These are phyloP conservation scores for Mythimna ferrago DNA, from an alignment of 2,888 invertebrate genomes.

Conservation along the genomic window DNA sequence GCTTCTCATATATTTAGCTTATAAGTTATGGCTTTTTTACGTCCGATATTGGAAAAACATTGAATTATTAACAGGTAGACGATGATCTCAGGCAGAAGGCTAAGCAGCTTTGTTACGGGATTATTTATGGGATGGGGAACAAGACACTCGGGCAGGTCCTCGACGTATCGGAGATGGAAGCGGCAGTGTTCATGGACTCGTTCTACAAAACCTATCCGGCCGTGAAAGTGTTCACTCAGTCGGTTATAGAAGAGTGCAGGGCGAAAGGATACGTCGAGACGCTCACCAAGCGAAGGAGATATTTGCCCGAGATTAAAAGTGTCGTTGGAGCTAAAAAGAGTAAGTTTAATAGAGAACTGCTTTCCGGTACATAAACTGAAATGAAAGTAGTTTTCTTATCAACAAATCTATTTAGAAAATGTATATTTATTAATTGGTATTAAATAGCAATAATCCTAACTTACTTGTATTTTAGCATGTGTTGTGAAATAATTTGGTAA, in stretches of 20 bases:
- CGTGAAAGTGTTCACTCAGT: conserved; percentile 91
- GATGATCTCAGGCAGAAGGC: conserved; percentile 95
- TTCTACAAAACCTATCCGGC: conserved; percentile 95
- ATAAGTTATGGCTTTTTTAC: neutral
- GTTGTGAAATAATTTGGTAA: neutral
- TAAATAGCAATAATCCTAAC: neutral
- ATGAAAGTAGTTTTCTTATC: neutral
- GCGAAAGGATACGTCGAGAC: conserved; percentile 96
- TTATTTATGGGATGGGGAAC: conserved; percentile 99
- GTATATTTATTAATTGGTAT: neutral
- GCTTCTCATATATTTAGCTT: conserved; percentile 22
- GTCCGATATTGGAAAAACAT: conserved; percentile 20
- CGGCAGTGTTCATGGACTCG: conserved; percentile 94
- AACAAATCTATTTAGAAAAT: neutral
- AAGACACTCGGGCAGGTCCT: conserved; percentile 95
- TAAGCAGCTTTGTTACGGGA: conserved; percentile 98
- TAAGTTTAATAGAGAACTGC: conserved; percentile 72
- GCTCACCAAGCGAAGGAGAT: conserved; percentile 94
- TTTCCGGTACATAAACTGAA: conserved; percentile 2
- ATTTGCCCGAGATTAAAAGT: conserved; percentile 94
- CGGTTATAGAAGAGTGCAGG: conserved; percentile 92
- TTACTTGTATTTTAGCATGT: neutral
- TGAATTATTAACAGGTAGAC: conserved; percentile 89
- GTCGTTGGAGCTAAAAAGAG: conserved; percentile 90
- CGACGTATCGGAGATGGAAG: conserved; percentile 94